Base-by-base conservation (phyloP, 2,113 vertebrate genomes). In the Crypturellus undulatus region DNA sequence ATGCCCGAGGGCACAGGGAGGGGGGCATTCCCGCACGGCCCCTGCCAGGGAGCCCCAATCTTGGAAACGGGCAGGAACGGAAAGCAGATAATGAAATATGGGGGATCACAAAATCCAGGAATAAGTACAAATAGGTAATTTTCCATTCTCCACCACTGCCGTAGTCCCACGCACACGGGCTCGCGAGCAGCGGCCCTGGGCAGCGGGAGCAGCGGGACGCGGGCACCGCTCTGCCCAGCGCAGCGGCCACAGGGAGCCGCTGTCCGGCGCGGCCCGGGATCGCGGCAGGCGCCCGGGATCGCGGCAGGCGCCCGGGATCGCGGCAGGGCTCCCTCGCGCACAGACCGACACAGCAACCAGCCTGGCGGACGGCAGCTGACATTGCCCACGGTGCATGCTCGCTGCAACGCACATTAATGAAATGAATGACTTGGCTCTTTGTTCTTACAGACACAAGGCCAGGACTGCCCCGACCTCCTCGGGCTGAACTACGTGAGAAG, bases 381-480 rank as follows among this genome's bases (percentile, higher is more conserved):
- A 69, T 49, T 51, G 78, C n/a, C 73, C 94, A 89, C 73, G 47
- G 90, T 86, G 92, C 84, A 89, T 75, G 77, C n/a, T 81, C 36
- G 91, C 86, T 94, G 77, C 84, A 90, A 92, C 3, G 86, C 72
- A 92, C 92, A 94, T 60, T 86, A 83, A 87, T 90, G 79, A 90
- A 54, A 85, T 52, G 65, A 63, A 43, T 76, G 30, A 67, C 0
- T 7, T 19, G 6, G 36, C n/a, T n/a, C n/a, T n/a, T n/a, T n/a
- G n/a, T 42, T 65, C 63, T 36, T 26, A 9, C n/a, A 49, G 67
- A 20, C 71, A 58, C 8, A 64, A 12, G 9, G 25, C 77, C 40
- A 83, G 76, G 67, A 83, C n/a, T 73, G 63, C 58, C 63, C 34
- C 69, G 76, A 42, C 25, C 88, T 65, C 9, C 40, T 69, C n/a